These are phyloP conservation scores for Linnaemya vulpina DNA, from an alignment of 2,888 invertebrate genomes.

Conservation along the genomic window DNA sequence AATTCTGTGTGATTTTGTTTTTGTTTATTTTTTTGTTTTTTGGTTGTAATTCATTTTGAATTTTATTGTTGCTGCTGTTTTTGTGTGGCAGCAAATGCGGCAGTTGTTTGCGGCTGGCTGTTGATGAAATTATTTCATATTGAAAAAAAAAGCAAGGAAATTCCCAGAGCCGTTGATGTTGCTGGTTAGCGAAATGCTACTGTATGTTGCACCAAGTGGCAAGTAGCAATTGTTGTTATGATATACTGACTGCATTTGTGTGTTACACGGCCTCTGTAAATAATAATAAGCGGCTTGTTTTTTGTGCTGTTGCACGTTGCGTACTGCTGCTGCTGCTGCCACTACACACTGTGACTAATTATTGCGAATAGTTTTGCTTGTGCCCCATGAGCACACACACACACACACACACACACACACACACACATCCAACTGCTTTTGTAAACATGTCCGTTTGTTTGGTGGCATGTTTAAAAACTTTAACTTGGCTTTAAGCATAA, in stretches of 20 bases:
- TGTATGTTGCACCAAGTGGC: constrained; percentile 41
- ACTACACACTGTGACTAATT: constrained; percentile 68
- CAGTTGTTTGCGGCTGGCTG: constrained; percentile 25
- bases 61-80: constrained; percentile 21
- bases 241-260: constrained; percentile 13
- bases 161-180: constrained; percentile 15
- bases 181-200: constrained; percentile 31
- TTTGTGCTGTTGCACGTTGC: constrained; percentile 59
- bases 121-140: constrained; percentile 46
- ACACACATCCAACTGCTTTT: background rate
- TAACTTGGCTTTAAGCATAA: constrained; percentile 30
- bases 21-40: background rate
- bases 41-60: constrained; percentile 36
- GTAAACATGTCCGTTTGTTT: constrained; percentile 32
- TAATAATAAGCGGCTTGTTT: constrained; percentile 63
- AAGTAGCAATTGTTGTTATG: constrained; percentile 20
- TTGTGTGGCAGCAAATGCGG: constrained; percentile 5
- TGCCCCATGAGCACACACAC: constrained; percentile 18
- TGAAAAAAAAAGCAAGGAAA: background rate
- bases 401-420: background rate
- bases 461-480: constrained; percentile 52
- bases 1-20: constrained; percentile 27
- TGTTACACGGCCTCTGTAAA: constrained; percentile 15
- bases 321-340: constrained; percentile 35
- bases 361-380: constrained; percentile 68